A percentile compares a stretch with the other conserved stretches of the same genome.
Conservation (phyloP, 2,888 invertebrate species). For the Eustalomyia histrio region DNA sequence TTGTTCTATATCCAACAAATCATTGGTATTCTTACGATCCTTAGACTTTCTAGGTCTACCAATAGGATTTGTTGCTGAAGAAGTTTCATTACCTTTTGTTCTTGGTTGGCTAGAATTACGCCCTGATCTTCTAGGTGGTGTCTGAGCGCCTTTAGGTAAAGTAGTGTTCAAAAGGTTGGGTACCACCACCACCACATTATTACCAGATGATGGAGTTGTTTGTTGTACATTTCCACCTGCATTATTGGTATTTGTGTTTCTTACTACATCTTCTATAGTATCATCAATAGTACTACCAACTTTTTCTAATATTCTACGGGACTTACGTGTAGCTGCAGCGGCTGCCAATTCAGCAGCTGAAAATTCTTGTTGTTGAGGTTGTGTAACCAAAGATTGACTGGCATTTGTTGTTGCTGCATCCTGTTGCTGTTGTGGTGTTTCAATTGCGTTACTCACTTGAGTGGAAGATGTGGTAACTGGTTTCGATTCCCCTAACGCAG, state of each 20-base stretch:
- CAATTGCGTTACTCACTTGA: constrained; percentile 73
- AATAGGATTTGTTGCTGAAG: constrained; percentile 67
- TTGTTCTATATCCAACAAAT: constrained; percentile 73
- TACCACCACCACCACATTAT: background rate
- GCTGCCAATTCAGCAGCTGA: constrained; percentile 34
- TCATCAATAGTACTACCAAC: constrained; percentile 91
- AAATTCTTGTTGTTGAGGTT: constrained; percentile 19
- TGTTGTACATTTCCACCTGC: constrained; percentile 22
- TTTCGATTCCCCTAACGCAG: constrained; percentile 9
- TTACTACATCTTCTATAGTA: constrained; percentile 93
- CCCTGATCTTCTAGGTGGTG: constrained; percentile 78
- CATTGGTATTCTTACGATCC: constrained; percentile 84
- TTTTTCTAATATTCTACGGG: constrained; percentile 88
- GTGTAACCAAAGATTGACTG: constrained; percentile 67
- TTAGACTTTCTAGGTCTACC: constrained; percentile 83
- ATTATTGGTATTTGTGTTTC: constrained; percentile 81
- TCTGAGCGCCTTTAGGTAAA: constrained; percentile 76
- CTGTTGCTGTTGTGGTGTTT: constrained; percentile 69
- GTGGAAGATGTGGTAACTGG: constrained; percentile 77
- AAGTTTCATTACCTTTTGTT: constrained; percentile 64
- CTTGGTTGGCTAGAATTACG: constrained; percentile 78
- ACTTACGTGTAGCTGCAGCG: constrained; percentile 86
- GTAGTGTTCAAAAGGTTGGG: constrained; percentile 16
- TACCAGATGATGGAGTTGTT: too few species aligned
- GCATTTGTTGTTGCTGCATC: constrained; percentile 47